Evolutionary conservation across 2,888 invertebrate species (phyloP).

Genomic region (Drosophila setosimentum): DNA sequence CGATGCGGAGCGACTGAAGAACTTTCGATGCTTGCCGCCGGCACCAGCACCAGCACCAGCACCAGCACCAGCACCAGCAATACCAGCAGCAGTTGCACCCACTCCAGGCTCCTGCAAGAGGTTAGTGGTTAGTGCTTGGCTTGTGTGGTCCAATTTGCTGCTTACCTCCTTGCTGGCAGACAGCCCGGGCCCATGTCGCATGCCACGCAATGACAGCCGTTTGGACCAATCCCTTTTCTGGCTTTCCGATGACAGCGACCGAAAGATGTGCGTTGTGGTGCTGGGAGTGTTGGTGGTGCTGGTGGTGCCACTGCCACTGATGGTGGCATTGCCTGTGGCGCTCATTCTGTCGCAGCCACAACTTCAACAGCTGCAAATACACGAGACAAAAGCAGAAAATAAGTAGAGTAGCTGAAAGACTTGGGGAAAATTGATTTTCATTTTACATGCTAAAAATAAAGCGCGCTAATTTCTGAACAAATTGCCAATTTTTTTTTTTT

Average conservation of each 20-base stretch:
- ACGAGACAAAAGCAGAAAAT: neutral
- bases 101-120: slow-evolving; percentile 28
- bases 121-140: slow-evolving; percentile 2
- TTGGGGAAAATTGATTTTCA: slow-evolving; percentile 71
- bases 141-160: slow-evolving; percentile 29
- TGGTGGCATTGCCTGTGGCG: slow-evolving; percentile 50
- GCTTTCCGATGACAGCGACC: slow-evolving; percentile 89
- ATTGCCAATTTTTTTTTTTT: slow-evolving; percentile 67
- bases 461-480: slow-evolving; percentile 79
- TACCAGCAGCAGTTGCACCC: neutral
- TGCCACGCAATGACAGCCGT: slow-evolving; percentile 90
- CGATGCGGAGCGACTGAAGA: slow-evolving; percentile 87
- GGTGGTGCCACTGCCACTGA: slow-evolving; percentile 33
- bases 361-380: slow-evolving; percentile 25
- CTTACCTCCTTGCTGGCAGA: slow-evolving; percentile 84
- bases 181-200: slow-evolving; percentile 87
- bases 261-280: slow-evolving; percentile 86
- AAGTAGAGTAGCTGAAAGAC: slow-evolving; percentile 12
- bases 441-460: slow-evolving; percentile 62
- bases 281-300: neutral
- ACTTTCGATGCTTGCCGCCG: slow-evolving; percentile 76
- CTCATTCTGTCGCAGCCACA: slow-evolving; percentile 55
- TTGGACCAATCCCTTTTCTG: slow-evolving; percentile 90
- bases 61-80: too few relatives aligned
- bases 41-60: slow-evolving; percentile 1